These are phyloP conservation scores for Colinus virginianus DNA, from an alignment of 2,113 vertebrate species.

Conservation along the genomic window DNA sequence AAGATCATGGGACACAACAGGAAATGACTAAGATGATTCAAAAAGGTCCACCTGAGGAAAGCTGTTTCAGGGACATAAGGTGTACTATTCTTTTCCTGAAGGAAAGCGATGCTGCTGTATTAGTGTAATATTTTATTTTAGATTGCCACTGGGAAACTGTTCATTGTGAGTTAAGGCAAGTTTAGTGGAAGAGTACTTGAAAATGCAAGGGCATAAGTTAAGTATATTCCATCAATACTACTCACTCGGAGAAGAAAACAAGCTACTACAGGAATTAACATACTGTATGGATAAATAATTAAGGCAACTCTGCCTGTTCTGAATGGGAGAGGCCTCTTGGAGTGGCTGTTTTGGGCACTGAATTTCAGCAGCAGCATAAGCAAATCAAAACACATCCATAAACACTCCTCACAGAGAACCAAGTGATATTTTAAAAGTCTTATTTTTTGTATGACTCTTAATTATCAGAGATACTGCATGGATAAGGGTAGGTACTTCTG, in stretches of 20 bases:
- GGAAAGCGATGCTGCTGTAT: background rate
- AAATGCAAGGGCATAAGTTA: background rate
- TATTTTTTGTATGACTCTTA: background rate
- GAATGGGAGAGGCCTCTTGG: background rate
- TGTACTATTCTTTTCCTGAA: background rate
- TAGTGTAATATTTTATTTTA: background rate
- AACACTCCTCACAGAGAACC: background rate
- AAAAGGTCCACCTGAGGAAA: background rate
- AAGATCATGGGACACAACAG: background rate
- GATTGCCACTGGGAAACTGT: background rate
- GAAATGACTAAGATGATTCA: background rate
- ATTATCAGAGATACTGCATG: background rate
- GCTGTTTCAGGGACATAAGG: background rate
- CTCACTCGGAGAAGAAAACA: background rate
- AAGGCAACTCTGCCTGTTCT: background rate
- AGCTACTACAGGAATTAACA: background rate
- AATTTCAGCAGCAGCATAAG: background rate
- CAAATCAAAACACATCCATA: background rate
- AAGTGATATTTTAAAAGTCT: background rate
- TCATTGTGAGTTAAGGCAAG: background rate
- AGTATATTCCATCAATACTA: background rate
- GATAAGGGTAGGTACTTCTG: background rate
- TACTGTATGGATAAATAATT: background rate
- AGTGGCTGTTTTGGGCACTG: background rate
- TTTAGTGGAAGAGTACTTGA: background rate